Conservation (phyloP, 2,797 vertebrate species). For the Danio tinwini region DNA sequence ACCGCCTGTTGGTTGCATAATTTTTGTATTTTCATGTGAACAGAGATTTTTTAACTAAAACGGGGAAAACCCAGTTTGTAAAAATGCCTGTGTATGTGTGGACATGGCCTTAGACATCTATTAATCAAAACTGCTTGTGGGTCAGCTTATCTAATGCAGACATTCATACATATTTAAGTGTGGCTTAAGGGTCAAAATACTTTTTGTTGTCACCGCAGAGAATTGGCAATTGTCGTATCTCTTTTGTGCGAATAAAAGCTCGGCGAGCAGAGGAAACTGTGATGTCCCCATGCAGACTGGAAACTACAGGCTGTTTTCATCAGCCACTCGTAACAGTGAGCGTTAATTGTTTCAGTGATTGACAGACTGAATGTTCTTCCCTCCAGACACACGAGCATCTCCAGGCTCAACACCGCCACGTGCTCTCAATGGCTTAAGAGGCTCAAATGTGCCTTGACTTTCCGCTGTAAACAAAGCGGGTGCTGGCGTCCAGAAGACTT, state of each 20-base stretch:
- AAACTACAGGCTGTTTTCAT: constrained; percentile 40
- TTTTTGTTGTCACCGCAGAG: background rate
- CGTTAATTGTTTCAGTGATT: constrained; percentile 41
- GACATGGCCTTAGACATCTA: too few relatives aligned
- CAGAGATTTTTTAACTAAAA: too few relatives aligned
- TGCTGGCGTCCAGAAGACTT: constrained; percentile 42
- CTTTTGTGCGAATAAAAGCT: constrained; percentile 19
- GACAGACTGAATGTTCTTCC: constrained; percentile 40
- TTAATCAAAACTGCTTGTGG: background rate
- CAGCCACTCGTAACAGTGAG: constrained; percentile 45
- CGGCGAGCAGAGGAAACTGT: background rate
- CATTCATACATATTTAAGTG: constrained; percentile 27
- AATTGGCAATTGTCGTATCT: background rate
- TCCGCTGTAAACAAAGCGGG: constrained; percentile 42
- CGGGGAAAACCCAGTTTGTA: too few relatives aligned
- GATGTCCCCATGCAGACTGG: constrained; percentile 22
- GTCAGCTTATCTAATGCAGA: background rate
- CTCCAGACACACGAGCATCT: constrained; percentile 36
- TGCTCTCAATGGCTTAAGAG: constrained; percentile 31
- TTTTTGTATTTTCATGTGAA: too few relatives aligned
- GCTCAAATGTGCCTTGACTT: constrained; percentile 41
- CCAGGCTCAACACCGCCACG: constrained; percentile 14
- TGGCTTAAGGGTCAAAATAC: constrained; percentile 23
- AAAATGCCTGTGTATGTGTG: too few relatives aligned
- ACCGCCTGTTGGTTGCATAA: too few relatives aligned